Base-by-base conservation (phyloP, 2,888 invertebrate species). In the Pemphredon lugubris region DNA sequence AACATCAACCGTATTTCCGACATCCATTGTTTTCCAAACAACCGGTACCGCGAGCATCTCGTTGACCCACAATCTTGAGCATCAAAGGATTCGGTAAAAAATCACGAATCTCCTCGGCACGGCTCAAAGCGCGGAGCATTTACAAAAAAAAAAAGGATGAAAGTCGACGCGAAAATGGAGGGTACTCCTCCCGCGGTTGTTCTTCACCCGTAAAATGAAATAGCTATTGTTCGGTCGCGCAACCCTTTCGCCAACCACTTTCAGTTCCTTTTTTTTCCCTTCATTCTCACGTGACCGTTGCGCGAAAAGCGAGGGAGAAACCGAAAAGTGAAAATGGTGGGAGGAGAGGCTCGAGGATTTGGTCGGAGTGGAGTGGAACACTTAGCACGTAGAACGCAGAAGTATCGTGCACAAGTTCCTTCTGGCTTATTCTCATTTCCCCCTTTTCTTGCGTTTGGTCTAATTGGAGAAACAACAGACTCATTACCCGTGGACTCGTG, bases 381-480 rank as follows among this genome's bases (percentile, higher is more conserved):
- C 74, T 74, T 74, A 74, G 67, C 73, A 67, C 67, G 67, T 53
- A 64, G 67, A 59, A 40, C 34, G 37, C 37, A 39, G 39, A 34
- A 59, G 67, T 51, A 60, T 61, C 63, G 72, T 45, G 58, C 45
- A 54, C 61, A 66, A 72, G 66, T 55, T 72, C 67, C 72, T 72
- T 70, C 50, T 20, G 40, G 55, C 50, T 59, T 61, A 57, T 59
- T 66, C 55, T 60, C 54, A 32, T 40, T 37, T 40, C 26, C 34
- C 20, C 71, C 55, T 66, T 61, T 73, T 63, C 69, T 73, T 69
- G 67, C 59, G 74, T 74, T 71, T 73, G 75, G 76, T 73, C 80
- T 84, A 84, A 86, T 83, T 85, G 83, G 82, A 80, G 81, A 79
- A 74, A 86, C 83, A 84, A 83, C 80, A 79, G 84, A 85, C 83